Evolutionary conservation across 2,797 vertebrate genomes (phyloP).

Genomic region (Cyprinella venusta): DNA sequence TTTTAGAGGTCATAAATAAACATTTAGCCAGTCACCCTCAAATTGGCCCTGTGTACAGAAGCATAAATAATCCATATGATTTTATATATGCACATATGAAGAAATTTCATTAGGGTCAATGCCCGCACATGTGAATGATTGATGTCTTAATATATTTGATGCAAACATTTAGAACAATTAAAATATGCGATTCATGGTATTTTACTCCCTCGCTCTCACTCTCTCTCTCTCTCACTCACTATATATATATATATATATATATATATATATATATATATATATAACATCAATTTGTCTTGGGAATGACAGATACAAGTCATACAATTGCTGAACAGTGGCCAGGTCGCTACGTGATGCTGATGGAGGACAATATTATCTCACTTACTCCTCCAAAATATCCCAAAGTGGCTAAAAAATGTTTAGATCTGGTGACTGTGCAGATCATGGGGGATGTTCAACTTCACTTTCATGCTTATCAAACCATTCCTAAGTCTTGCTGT

Average conservation of each 20-base stretch:
- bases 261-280: too few relatives aligned
- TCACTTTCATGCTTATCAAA: too few relatives aligned
- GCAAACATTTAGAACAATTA: not conserved
- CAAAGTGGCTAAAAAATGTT: too few relatives aligned
- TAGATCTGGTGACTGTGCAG: not conserved
- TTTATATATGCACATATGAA: not conserved
- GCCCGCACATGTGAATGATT: not conserved
- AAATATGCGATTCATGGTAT: not conserved
- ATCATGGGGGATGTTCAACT: not conserved
- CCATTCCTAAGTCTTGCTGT: not conserved
- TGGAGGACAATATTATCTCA: too few relatives aligned
- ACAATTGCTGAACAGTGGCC: too few relatives aligned
- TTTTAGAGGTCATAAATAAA: conserved; percentile 43
- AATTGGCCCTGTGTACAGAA: conserved; percentile 26
- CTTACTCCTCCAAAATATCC: too few relatives aligned
- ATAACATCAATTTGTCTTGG: too few relatives aligned
- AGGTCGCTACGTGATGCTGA: too few relatives aligned
- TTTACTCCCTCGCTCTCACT: not conserved
- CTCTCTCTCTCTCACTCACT: too few relatives aligned
- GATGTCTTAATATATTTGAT: not conserved
- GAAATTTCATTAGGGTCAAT: not conserved
- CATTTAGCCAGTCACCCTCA: conserved; percentile 12
- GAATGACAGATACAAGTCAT: too few relatives aligned
- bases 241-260: too few relatives aligned
- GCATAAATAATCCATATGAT: conserved; percentile 25